Evolutionary conservation across 1,140 invertebrate genomes (phyloP).

Genomic region (Aphaenogaster floridana): DNA sequence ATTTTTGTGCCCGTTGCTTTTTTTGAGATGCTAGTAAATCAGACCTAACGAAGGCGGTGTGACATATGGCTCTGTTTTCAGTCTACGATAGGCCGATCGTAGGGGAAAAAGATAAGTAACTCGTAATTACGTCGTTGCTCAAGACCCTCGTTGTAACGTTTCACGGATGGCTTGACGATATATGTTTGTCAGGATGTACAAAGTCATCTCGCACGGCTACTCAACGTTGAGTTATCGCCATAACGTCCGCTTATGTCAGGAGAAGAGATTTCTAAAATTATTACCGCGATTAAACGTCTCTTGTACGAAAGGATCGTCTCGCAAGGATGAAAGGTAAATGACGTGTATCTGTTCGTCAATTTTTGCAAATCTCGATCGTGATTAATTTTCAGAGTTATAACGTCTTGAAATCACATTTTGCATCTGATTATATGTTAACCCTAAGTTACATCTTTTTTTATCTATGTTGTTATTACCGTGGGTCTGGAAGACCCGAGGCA

Average conservation of each 20-base stretch:
- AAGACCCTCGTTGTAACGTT: conserved; percentile 50
- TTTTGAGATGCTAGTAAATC: conserved; percentile 16
- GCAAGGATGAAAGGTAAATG: background rate
- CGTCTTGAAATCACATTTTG: too few relatives aligned
- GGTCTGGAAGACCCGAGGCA: too few relatives aligned
- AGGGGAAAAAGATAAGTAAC: conserved; percentile 27
- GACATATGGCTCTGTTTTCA: conserved; percentile 26
- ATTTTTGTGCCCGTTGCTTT: conserved; percentile 18
- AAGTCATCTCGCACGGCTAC: conserved; percentile 14
- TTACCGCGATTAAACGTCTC: background rate
- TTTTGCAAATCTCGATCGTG: background rate
- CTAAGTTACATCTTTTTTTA: too few relatives aligned
- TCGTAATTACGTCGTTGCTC: conserved; percentile 48
- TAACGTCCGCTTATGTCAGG: conserved; percentile 8
- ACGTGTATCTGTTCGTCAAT: background rate
- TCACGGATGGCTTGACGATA: conserved; percentile 47
- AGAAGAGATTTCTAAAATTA: conserved; percentile 41
- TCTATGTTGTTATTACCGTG: too few relatives aligned
- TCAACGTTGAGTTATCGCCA: conserved; percentile 44
- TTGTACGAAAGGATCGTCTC: background rate
- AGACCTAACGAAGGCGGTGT: background rate
- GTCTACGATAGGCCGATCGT: conserved; percentile 17
- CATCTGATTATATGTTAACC: too few relatives aligned
- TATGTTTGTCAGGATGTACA: conserved; percentile 40
- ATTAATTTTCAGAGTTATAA: background rate